phyloP scores from a whole-genome alignment of 2,888 invertebrate genomes.

The Ditylenchus weischeri region DNA sequence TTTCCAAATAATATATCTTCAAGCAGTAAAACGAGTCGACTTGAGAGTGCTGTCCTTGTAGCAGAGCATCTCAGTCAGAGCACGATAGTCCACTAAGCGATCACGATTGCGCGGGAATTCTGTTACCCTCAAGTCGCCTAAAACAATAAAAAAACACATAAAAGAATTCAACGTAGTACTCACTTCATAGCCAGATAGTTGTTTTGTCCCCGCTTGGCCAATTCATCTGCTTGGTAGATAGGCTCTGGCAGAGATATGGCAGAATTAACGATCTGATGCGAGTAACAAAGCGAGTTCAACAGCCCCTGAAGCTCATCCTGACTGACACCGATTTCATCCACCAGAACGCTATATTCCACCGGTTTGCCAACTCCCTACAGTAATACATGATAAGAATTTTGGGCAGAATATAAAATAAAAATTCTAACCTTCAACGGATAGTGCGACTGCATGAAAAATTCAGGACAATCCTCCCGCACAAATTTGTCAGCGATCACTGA shows the following conservation, averaged over 20 bases:
- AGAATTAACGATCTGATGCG: too few relatives aligned
- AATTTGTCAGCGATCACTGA: conserved; percentile 39
- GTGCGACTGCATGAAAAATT: conserved; percentile 40
- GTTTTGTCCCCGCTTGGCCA: conserved; percentile 35
- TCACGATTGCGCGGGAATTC: conserved; percentile 20
- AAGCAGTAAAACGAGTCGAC: conserved; percentile 32
- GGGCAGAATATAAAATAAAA: too few relatives aligned
- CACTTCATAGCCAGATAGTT: conserved; percentile 28
- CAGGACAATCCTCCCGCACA: conserved; percentile 34
- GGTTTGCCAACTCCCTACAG: conserved; percentile 35
- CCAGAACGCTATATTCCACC: conserved; percentile 28
- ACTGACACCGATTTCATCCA: conserved; percentile 12
- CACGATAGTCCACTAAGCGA: conserved; percentile 13
- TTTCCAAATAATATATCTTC: too few relatives aligned
- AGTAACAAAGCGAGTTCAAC: conserved; percentile 23
- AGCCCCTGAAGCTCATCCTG: conserved; percentile 33
- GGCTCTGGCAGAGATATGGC: neutral
- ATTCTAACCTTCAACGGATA: conserved; percentile 33
- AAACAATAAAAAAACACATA: conserved; percentile 15
- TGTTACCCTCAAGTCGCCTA: neutral
- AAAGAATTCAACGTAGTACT: conserved; percentile 2
- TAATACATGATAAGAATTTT: too few relatives aligned
- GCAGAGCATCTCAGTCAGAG: conserved; percentile 20
- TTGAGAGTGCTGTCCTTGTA: conserved; percentile 20
- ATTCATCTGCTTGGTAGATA: conserved; percentile 34